Percentiles rank a stretch among this genome's conserved stretches.
These are phyloP conservation scores for Alethe castanea DNA, from an alignment of 2,113 vertebrate genomes.

Conservation along the genomic window DNA sequence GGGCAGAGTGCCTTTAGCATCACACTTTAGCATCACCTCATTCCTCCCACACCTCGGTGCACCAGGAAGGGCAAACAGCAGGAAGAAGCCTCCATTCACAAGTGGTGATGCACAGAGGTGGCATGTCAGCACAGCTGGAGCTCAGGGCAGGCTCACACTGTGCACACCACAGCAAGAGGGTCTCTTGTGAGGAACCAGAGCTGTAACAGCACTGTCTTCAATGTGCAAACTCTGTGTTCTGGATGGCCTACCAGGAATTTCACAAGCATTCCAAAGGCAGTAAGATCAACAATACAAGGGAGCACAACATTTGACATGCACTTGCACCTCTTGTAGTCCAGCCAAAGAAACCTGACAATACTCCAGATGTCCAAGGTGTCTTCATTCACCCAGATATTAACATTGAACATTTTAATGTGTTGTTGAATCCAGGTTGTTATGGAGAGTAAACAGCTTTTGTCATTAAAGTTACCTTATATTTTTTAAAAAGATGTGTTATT, in stretches of 20 bases:
- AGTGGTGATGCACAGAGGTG: accelerated
- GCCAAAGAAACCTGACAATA: background rate
- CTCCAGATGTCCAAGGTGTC: background rate
- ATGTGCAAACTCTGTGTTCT: accelerated
- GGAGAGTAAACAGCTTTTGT: background rate
- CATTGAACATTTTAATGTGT: background rate
- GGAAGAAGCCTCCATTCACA: background rate
- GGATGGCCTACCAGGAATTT: background rate
- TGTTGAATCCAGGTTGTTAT: background rate
- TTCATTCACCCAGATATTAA: background rate
- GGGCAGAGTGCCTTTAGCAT: background rate
- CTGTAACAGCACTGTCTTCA: accelerated
- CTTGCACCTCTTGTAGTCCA: accelerated
- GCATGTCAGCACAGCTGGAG: accelerated
- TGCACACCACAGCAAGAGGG: background rate
- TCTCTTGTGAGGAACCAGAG: background rate
- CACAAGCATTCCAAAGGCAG: background rate
- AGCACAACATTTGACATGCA: accelerated
- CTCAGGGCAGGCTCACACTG: background rate
- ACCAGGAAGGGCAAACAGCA: accelerated
- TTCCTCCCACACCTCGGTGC: background rate
- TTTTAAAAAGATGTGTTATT: background rate
- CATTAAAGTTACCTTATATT: background rate
- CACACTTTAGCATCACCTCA: background rate
- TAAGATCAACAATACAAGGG: background rate